Base-by-base conservation (phyloP, 23 tunicate species). In the Aplidium turbinatum region DNA sequence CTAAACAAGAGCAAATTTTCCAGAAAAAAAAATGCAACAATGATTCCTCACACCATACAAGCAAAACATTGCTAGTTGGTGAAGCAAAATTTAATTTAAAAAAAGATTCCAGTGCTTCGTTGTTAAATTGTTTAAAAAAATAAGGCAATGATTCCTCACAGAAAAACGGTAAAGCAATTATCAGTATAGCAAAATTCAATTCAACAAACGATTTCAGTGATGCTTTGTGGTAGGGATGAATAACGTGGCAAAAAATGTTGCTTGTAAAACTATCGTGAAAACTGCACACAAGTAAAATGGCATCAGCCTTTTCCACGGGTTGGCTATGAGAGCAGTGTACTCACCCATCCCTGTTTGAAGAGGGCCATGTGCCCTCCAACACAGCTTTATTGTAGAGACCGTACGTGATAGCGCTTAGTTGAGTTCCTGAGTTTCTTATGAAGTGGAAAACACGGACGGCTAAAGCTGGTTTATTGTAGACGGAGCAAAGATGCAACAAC, bases 341-440 rank as follows among this genome's bases (percentile, higher is more conserved):
- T 78, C 58, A 88, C 96, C 87, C 96, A 61, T 81, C 96, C 60
- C 87, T 69, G 35, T 88, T 81, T 0, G 87, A 76, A 13, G 87
- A 33, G 27, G 86, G 92, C 97, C 97, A 91, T 1, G 97, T 79
- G 13, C 86, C 89, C 67, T 91, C 91, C 58, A 84, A 68, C 22
- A 91, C 86, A 18, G 91, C 97, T 45, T 91, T 84, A 74, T 91
- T 91, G 78, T 91, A 91, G 47, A 91, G 78, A 2, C 97, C 97
- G 34, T 91, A 91, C 26, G 97, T 91, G 31, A 91, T 79, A 3
- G 97, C 97, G 45, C 86, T 91, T 42, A 91, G 57, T 64, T 91
- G 97, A 1, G 72, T 78, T 9, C 89, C 89, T 25, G 79, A 38
- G 51, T 84, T 77, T 30, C 65, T 51, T 26, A 81, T 54, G 48